Conservation (phyloP, 2,113 vertebrate species). For the Gallinago jamesoni region DNA sequence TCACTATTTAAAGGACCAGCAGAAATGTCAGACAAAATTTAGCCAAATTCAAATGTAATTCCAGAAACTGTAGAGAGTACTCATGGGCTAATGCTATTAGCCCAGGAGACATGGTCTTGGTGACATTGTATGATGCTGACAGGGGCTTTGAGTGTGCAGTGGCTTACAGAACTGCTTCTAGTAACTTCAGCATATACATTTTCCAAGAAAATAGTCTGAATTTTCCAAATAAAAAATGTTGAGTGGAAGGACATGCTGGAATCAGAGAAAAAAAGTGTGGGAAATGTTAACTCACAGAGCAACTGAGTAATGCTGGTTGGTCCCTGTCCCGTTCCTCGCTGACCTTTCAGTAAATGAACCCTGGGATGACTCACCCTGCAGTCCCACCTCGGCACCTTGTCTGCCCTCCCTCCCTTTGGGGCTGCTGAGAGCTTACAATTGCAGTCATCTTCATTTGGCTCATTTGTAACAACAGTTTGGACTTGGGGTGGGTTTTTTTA, state of each 20-base stretch:
- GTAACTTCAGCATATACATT: slow-evolving; percentile 22
- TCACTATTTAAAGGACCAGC: neutral
- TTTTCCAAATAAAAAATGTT: slow-evolving; percentile 49
- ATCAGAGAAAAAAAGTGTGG: neutral
- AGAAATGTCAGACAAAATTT: neutral
- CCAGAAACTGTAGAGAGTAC: neutral
- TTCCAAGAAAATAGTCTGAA: slow-evolving; percentile 2
- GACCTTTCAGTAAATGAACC: slow-evolving; percentile 38
- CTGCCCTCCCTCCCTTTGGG: neutral
- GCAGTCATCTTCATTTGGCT: neutral
- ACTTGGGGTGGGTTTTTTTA: neutral
- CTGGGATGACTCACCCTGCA: slow-evolving; percentile 16
- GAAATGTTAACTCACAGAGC: slow-evolving; percentile 55
- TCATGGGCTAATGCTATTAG: neutral
- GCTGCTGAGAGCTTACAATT: neutral
- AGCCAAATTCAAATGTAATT: neutral
- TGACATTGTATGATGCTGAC: neutral
- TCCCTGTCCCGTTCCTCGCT: neutral
- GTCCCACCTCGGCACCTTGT: neutral
- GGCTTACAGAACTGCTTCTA: slow-evolving; percentile 14
- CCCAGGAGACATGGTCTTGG: neutral
- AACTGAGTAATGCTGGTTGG: slow-evolving; percentile 51
- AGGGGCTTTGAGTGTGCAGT: neutral
- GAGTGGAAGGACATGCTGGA: slow-evolving; percentile 16
- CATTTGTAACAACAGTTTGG: neutral